These are phyloP conservation scores for Parazoanthus atlanticus DNA, from an alignment of 92 coral and sea anemone species.

Conservation along the genomic window DNA sequence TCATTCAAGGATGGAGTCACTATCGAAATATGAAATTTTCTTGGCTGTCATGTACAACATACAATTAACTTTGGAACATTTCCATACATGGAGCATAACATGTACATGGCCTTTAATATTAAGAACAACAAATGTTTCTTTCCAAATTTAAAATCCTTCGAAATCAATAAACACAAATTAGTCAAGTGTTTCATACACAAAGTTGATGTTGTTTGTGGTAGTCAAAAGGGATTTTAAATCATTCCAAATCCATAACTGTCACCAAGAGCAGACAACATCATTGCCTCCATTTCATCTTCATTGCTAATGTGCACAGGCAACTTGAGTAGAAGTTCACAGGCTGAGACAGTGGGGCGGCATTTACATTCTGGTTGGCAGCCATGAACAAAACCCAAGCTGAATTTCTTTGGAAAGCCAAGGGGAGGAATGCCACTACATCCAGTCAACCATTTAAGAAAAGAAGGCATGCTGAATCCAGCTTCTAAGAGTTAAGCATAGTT, in stretches of 20 bases:
- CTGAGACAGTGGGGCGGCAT: constrained; percentile 38
- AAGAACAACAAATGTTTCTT: not conserved
- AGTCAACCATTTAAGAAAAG: not conserved
- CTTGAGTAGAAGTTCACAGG: not conserved
- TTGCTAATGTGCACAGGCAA: constrained; percentile 32
- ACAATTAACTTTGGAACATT: not conserved
- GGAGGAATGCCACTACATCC: constrained; percentile 8
- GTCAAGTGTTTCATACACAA: constrained; percentile 33
- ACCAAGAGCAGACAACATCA: constrained; percentile 18
- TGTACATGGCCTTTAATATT: not conserved
- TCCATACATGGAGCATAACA: constrained; percentile 22
- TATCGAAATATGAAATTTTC: not conserved
- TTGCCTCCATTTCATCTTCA: constrained; percentile 21
- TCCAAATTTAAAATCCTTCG: constrained; percentile 26
- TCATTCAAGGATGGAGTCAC: constrained; percentile 10
- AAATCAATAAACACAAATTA: constrained; percentile 21
- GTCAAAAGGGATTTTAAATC: constrained; percentile 15
- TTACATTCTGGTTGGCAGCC: constrained; percentile 26
- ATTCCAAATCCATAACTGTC: constrained; percentile 43
- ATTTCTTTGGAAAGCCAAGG: constrained; percentile 18
- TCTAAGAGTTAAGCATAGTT: constrained; percentile 18
- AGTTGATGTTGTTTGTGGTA: not conserved
- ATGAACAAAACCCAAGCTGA: constrained; percentile 34
- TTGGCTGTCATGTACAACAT: too few relatives aligned
- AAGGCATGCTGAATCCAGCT: constrained; percentile 2